Conservation (phyloP, 2,888 invertebrate species). For the Poecilobothrus nobilitatus region DNA sequence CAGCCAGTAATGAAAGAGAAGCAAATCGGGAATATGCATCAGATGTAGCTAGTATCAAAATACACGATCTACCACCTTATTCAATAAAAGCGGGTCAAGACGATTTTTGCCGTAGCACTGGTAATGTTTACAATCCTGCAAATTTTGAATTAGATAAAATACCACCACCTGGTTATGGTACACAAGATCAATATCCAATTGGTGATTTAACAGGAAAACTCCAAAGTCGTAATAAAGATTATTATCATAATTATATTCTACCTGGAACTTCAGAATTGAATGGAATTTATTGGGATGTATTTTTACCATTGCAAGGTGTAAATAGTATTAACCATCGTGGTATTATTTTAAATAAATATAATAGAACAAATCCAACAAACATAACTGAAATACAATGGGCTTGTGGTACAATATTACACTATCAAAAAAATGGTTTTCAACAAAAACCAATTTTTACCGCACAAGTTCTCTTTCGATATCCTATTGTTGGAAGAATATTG, state of each 20-base stretch:
- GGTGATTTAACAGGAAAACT: conserved; percentile 86
- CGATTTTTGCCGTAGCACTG: conserved; percentile 60
- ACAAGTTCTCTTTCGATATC: conserved; percentile 75
- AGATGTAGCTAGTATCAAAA: conserved; percentile 61
- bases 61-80: conserved; percentile 62
- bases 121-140: conserved; percentile 68
- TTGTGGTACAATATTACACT: conserved; percentile 59
- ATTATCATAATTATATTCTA: conserved; percentile 58
- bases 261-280: conserved; percentile 61
- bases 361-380: conserved; percentile 32
- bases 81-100: conserved; percentile 46
- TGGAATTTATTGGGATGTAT: conserved; percentile 73
- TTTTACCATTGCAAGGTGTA: conserved; percentile 71
- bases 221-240: conserved; percentile 60
- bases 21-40: conserved; percentile 65
- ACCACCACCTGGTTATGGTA: conserved; percentile 69
- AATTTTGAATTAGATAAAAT: conserved; percentile 47
- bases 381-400: conserved; percentile 36
- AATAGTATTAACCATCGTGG: conserved; percentile 74
- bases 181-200: conserved; percentile 82
- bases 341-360: conserved; percentile 44
- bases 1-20: conserved; percentile 58
- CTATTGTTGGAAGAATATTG: conserved; percentile 74
- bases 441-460: conserved; percentile 69
- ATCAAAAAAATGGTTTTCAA: conserved; percentile 56